phyloP scores from a whole-genome alignment of 2,113 vertebrate genomes.

The Crotalus viridis region DNA sequence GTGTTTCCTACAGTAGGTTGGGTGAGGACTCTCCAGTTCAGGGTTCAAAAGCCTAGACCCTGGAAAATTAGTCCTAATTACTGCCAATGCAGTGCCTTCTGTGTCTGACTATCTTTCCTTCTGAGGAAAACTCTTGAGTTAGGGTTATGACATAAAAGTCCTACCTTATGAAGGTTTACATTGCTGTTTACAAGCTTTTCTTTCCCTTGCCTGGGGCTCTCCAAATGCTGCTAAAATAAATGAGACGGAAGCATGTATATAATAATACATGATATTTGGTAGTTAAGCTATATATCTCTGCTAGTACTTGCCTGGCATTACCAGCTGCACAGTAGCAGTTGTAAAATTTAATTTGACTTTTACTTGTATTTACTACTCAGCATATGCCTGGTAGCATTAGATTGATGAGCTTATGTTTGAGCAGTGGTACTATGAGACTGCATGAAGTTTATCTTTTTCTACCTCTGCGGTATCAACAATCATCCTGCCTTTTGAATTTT shows the following conservation, averaged over 20 bases:
- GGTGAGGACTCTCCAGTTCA: background rate
- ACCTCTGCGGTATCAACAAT: background rate
- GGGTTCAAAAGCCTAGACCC: background rate
- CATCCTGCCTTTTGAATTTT: background rate
- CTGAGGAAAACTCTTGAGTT: background rate
- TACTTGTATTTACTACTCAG: conserved; percentile 12
- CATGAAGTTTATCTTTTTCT: background rate
- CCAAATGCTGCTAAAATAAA: background rate
- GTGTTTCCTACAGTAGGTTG: too few relatives aligned
- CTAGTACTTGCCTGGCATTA: background rate
- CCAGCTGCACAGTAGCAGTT: background rate
- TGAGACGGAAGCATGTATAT: background rate
- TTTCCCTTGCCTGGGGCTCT: background rate
- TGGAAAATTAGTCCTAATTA: background rate
- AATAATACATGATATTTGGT: background rate
- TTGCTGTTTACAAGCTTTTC: background rate
- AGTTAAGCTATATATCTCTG: background rate
- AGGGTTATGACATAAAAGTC: background rate
- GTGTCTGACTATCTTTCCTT: background rate
- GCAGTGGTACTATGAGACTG: background rate
- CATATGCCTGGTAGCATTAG: conserved; percentile 1
- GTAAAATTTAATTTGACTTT: conserved; percentile 12
- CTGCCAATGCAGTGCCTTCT: background rate
- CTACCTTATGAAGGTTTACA: background rate
- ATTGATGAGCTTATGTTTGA: background rate